These are phyloP conservation scores for Eubasilissa regina DNA, from an alignment of 1,140 invertebrate genomes.

Conservation along the genomic window DNA sequence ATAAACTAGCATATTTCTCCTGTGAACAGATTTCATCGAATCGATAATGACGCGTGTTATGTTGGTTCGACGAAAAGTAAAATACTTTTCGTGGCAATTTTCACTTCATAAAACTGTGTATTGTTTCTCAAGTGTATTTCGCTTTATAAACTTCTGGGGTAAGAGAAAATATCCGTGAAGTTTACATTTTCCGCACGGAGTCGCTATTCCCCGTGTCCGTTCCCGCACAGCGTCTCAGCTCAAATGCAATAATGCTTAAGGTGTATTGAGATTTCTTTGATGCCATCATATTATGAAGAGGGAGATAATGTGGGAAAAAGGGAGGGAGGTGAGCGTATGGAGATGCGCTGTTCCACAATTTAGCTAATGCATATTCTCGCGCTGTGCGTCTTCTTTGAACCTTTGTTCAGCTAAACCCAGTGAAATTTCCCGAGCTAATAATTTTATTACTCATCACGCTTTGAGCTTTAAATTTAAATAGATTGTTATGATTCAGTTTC, in stretches of 20 bases:
- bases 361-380: constrained; percentile 35
- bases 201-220: neutral
- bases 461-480: too few species aligned
- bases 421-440: neutral
- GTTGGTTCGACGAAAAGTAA: too few species aligned
- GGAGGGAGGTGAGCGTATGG: neutral
- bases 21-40: too few species aligned
- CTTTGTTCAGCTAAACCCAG: neutral
- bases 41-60: too few species aligned
- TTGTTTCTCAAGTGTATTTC: constrained; percentile 6
- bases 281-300: constrained; percentile 15
- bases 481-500: too few species aligned
- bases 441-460: too few species aligned
- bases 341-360: constrained; percentile 38
- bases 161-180: neutral
- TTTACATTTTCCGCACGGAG: constrained; percentile 15
- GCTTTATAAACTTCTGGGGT: neutral
- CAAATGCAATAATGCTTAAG: constrained; percentile 33
- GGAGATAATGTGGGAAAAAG: neutral
- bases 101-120: neutral
- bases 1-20: too few species aligned
- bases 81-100: too few species aligned
- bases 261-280: constrained; percentile 33
- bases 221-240: neutral
- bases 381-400: constrained; percentile 21